Conservation (phyloP, 2,888 invertebrate genomes). For the Biston betularia region DNA sequence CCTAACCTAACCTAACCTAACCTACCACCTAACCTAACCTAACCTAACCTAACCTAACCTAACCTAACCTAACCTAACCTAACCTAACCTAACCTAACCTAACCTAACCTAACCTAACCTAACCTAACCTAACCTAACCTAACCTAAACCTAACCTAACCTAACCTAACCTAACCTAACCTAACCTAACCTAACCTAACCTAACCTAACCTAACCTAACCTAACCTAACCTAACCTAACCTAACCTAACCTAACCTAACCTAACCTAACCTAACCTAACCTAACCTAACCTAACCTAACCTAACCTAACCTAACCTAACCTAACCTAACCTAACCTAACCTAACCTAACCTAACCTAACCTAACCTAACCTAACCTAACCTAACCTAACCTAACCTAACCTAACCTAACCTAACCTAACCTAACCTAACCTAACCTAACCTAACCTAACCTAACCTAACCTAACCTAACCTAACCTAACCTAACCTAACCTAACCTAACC, state of each 20-base stretch:
- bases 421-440: conserved; percentile 1
- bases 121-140: conserved; percentile 14
- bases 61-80: conserved; percentile 9
- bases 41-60: not conserved
- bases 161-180: conserved; percentile 10
- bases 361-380: not conserved
- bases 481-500: conserved; percentile 1
- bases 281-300: too few relatives aligned
- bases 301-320: not conserved
- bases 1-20: too few relatives aligned
- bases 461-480: conserved; percentile 1
- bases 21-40: too few relatives aligned
- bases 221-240: conserved; percentile 16
- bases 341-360: not conserved
- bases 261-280: conserved; percentile 14
- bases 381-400: conserved; percentile 1
- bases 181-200: conserved; percentile 10
- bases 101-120: conserved; percentile 14
- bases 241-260: conserved; percentile 16
- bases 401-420: not conserved
- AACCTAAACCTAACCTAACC: conserved; percentile 9
- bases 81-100: conserved; percentile 13
- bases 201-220: conserved; percentile 14
- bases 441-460: conserved; percentile 1
- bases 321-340: conserved; percentile 1